These are phyloP conservation scores for Drosophila setosimentum DNA, from an alignment of 2,888 invertebrate species.

Conservation along the genomic window DNA sequence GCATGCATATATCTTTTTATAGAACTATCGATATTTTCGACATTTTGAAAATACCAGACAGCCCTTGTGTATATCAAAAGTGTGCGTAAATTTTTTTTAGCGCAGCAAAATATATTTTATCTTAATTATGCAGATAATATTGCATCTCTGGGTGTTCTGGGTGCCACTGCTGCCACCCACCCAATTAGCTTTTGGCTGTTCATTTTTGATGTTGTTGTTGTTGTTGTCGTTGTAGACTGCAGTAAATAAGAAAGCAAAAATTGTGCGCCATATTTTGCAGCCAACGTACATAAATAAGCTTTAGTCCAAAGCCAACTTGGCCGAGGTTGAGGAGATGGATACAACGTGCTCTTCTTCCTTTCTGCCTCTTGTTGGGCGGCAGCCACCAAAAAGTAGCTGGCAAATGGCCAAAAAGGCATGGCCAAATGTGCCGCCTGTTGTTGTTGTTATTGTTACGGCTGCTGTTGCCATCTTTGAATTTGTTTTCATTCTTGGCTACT, in stretches of 20 bases:
- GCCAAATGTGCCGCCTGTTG: conserved; percentile 71
- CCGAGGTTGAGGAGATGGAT: conserved; percentile 58
- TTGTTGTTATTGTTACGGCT: conserved; percentile 22
- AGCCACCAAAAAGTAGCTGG: conserved; percentile 71
- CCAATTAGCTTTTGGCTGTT: conserved; percentile 57
- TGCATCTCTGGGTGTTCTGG: conserved; percentile 27
- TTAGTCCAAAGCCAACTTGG: conserved; percentile 67
- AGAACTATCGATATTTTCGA: neutral
- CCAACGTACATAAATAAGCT: conserved; percentile 67
- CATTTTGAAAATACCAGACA: neutral
- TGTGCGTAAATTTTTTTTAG: conserved; percentile 3
- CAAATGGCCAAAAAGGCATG: conserved; percentile 80
- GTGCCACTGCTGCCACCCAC: conserved; percentile 47
- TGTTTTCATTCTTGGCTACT: conserved; percentile 59
- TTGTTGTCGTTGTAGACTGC: conserved; percentile 38
- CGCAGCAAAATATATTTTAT: conserved; percentile 30
- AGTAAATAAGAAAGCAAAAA: conserved; percentile 60
- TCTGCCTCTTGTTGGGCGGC: conserved; percentile 38
- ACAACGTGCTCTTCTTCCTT: conserved; percentile 30
- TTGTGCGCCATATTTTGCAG: conserved; percentile 64
- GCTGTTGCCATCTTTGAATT: conserved; percentile 58
- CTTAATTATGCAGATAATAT: conserved; percentile 54
- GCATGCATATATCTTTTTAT: neutral
- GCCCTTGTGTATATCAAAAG: conserved; percentile 14
- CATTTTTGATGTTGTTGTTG: conserved; percentile 5